phyloP scores from a whole-genome alignment of 2,888 invertebrate genomes.

The Philonicus albiceps region DNA sequence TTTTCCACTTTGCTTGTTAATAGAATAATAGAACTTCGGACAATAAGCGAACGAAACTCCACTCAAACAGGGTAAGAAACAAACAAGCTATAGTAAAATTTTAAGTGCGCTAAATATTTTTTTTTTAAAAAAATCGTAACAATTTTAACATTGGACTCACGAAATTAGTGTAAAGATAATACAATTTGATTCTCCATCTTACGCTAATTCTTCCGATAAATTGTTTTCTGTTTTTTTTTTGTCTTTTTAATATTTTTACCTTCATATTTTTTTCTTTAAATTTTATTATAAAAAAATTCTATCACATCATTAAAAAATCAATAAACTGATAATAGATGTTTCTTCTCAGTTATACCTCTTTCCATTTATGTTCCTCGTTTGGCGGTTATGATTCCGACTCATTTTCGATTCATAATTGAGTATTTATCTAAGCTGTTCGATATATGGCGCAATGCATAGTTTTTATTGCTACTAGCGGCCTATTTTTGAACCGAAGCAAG shows the following conservation, averaged over 20 bases:
- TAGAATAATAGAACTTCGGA: not conserved
- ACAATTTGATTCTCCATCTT: conserved; percentile 9
- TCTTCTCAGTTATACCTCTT: not conserved
- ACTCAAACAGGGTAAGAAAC: not conserved
- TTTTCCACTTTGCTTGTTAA: not conserved
- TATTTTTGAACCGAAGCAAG: not conserved
- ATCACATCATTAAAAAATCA: conserved; percentile 43
- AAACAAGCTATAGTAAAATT: not conserved
- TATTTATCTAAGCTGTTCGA: not conserved
- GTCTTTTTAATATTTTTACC: not conserved
- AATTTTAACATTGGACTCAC: not conserved
- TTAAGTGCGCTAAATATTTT: not conserved
- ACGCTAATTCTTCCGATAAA: conserved; percentile 11
- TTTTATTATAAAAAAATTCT: conserved; percentile 43
- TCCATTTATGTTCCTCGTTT: not conserved
- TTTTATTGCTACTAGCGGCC: not conserved
- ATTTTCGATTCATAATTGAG: not conserved
- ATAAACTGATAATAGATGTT: conserved; percentile 25
- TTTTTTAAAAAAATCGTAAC: not conserved
- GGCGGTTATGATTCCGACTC: not conserved
- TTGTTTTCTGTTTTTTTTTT: conserved; percentile 23
- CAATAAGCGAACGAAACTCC: not conserved
- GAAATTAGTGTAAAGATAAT: not conserved
- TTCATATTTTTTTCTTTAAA: conserved; percentile 11
- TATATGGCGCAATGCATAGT: not conserved